Conservation (phyloP, 2,888 invertebrate species). For the Choreutis nemorana region DNA sequence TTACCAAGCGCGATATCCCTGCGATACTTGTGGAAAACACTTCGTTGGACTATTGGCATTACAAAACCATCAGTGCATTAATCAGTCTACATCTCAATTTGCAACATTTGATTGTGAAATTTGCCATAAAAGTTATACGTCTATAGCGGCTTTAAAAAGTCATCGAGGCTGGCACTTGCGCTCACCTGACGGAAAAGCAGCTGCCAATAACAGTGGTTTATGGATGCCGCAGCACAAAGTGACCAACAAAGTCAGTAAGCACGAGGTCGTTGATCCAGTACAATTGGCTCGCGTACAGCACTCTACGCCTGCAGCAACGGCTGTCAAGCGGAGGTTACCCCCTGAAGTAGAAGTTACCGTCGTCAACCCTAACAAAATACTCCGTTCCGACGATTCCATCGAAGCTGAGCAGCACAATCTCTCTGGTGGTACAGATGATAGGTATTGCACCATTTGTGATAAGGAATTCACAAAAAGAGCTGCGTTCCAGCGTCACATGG, state of each 20-base stretch:
- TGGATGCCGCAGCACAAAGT: slow-evolving; percentile 66
- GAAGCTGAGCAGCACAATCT: slow-evolving; percentile 46
- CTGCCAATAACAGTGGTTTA: slow-evolving; percentile 55
- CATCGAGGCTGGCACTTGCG: slow-evolving; percentile 74
- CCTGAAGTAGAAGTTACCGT: slow-evolving; percentile 62
- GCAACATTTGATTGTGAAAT: slow-evolving; percentile 69
- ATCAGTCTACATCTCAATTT: slow-evolving; percentile 33
- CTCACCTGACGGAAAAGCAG: slow-evolving; percentile 62
- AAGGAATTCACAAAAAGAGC: slow-evolving; percentile 69
- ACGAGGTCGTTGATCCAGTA: slow-evolving; percentile 46
- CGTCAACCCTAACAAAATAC: slow-evolving; percentile 56
- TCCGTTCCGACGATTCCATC: slow-evolving; percentile 52
- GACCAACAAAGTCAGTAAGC: slow-evolving; percentile 57
- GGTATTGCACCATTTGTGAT: slow-evolving; percentile 67
- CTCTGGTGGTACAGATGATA: slow-evolving; percentile 48
- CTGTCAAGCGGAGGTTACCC: slow-evolving; percentile 46
- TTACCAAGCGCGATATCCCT: slow-evolving; percentile 60
- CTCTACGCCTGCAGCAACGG: slow-evolving; percentile 23
- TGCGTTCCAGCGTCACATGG: slow-evolving; percentile 68
- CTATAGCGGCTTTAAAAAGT: slow-evolving; percentile 70
- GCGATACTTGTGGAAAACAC: slow-evolving; percentile 62
- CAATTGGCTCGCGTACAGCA: slow-evolving; percentile 33
- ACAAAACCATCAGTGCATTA: slow-evolving; percentile 63
- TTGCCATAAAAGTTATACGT: slow-evolving; percentile 71
- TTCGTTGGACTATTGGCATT: slow-evolving; percentile 60